Conservation (phyloP, 2,888 invertebrate species). For the Drepanosiphum platanoidis region DNA sequence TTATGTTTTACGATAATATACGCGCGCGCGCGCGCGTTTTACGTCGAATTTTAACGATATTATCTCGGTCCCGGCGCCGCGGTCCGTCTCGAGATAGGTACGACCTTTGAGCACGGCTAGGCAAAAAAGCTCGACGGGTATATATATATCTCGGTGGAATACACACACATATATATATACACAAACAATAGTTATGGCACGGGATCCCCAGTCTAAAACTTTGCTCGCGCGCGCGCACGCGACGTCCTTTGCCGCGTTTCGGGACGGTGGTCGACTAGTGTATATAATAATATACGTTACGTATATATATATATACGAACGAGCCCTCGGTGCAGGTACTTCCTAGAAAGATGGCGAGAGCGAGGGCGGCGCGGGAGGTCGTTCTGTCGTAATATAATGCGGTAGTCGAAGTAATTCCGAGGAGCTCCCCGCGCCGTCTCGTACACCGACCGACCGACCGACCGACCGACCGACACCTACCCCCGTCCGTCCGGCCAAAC, state of each 20-base stretch:
- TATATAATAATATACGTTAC: too few species aligned
- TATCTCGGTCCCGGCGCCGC: neutral
- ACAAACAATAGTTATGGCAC: too few species aligned
- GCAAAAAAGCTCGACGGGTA: conserved; percentile 33
- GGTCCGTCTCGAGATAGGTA: too few species aligned
- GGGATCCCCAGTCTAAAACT: conserved; percentile 45
- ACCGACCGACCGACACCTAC: too few species aligned
- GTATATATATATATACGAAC: too few species aligned
- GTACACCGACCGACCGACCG: conserved; percentile 13
- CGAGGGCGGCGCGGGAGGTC: too few species aligned
- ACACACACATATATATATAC: too few species aligned
- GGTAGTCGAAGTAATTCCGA: conserved; percentile 42
- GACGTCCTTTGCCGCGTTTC: conserved; percentile 33
- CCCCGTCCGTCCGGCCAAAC: conserved; percentile 17
- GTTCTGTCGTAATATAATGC: conserved; percentile 36
- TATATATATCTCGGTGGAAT: conserved; percentile 10
- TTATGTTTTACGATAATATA: too few species aligned
- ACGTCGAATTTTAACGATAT: neutral
- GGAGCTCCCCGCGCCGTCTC: neutral
- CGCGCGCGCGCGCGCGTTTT: neutral
- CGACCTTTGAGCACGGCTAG: neutral
- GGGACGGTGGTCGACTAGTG: too few species aligned
- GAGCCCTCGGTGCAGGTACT: too few species aligned
- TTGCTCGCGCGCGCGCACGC: neutral
- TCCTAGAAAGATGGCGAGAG: too few species aligned